Conservation (phyloP, 2,113 vertebrate species). For the Tetraodon nigroviridis region DNA sequence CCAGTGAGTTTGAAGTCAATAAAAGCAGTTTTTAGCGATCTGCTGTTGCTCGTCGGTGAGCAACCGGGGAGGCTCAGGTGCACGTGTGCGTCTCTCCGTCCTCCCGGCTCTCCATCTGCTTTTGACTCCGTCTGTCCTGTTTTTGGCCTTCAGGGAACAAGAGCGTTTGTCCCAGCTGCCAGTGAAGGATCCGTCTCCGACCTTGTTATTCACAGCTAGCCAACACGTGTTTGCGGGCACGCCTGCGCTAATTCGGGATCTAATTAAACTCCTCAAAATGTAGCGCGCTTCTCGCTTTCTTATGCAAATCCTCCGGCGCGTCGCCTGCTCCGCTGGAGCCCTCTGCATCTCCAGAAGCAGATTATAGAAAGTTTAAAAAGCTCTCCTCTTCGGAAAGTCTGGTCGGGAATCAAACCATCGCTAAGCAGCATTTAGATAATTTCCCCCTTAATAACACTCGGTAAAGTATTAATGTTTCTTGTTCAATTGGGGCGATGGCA, state of each 20-base stretch:
- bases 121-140: slow-evolving; percentile 23
- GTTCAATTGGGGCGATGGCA: slow-evolving; percentile 13
- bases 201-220: slow-evolving; percentile 41
- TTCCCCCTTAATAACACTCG: slow-evolving; percentile 33
- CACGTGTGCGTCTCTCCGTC: slow-evolving; percentile 34
- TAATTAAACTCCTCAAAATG: slow-evolving; percentile 44
- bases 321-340: slow-evolving; percentile 3
- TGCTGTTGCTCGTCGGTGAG: background rate
- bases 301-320: background rate
- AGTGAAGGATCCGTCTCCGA: slow-evolving; percentile 10
- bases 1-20: too few relatives aligned
- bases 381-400: slow-evolving; percentile 1
- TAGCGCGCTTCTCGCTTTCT: slow-evolving; percentile 9
- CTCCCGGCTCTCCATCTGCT: slow-evolving; percentile 40
- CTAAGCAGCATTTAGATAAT: slow-evolving; percentile 25
- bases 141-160: slow-evolving; percentile 24
- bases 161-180: slow-evolving; percentile 34
- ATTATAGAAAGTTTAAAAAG: background rate
- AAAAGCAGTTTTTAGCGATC: too few relatives aligned
- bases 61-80: slow-evolving; percentile 18
- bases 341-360: slow-evolving; percentile 16
- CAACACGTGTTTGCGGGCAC: slow-evolving; percentile 38
- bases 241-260: slow-evolving; percentile 33
- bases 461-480: slow-evolving; percentile 38
- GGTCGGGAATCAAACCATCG: slow-evolving; percentile 9